A percentile compares a stretch with the other conserved stretches of the same genome.
These are phyloP conservation scores for Teleopsis dalmanni DNA, from an alignment of 1,140 invertebrate genomes.

Conservation along the genomic window DNA sequence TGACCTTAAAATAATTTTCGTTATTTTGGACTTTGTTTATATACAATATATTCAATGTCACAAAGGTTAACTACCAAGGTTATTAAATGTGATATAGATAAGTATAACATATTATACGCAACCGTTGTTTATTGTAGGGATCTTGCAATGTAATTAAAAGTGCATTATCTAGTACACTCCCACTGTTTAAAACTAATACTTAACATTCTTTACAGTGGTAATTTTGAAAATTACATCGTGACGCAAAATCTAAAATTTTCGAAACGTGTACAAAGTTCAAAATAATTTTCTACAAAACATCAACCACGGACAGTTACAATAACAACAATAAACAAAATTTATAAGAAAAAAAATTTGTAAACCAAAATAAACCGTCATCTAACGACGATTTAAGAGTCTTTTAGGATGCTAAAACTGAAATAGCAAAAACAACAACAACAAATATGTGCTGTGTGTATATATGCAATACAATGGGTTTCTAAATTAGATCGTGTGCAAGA, in stretches of 20 bases:
- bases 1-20: no score
- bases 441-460: slow-evolving; percentile 1
- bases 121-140: no score
- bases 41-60: no score
- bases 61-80: no score
- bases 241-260: slow-evolving; percentile 40
- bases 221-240: slow-evolving; percentile 44
- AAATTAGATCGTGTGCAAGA: slow-evolving; percentile 37
- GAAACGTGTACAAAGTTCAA: slow-evolving; percentile 41
- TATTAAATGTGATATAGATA: no score
- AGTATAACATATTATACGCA: no score
- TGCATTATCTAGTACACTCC: no score
- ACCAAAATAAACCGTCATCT: neutral
- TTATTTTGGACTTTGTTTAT: no score
- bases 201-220: no score
- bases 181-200: no score
- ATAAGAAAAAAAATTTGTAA: neutral
- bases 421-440: slow-evolving; percentile 15
- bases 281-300: slow-evolving; percentile 28
- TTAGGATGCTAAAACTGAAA: slow-evolving; percentile 1
- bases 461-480: neutral
- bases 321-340: slow-evolving; percentile 4
- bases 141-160: no score
- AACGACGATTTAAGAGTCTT: no score
- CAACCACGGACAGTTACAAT: slow-evolving; percentile 5